Percentiles rank a stretch among this genome's conserved stretches.
These are phyloP conservation scores for Elysia crispata DNA, from an alignment of 2,888 invertebrate genomes.

Conservation along the genomic window DNA sequence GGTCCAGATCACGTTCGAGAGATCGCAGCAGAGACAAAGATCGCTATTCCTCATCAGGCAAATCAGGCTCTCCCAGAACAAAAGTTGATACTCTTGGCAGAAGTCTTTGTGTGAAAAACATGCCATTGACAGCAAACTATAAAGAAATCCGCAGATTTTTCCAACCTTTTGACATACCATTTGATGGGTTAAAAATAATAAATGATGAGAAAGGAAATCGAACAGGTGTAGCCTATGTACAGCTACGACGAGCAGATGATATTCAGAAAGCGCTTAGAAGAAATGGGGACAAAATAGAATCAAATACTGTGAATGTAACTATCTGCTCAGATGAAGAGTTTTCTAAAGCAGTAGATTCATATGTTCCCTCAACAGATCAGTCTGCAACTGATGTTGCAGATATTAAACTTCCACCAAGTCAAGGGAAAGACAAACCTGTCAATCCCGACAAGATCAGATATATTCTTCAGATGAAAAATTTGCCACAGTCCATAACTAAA, in stretches of 20 bases:
- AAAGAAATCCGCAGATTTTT: conserved; percentile 90
- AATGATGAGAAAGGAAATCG: conserved; percentile 88
- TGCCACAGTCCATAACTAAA: conserved; percentile 59
- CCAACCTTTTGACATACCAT: conserved; percentile 85
- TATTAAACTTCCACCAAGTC: neutral
- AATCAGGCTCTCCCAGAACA: conserved; percentile 26
- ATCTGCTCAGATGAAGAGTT: conserved; percentile 86
- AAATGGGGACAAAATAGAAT: conserved; percentile 83
- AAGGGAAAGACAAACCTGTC: neutral
- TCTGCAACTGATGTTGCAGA: neutral
- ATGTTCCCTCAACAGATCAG: conserved; percentile 45
- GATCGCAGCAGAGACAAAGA: conserved; percentile 41
- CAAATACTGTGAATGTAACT: conserved; percentile 83
- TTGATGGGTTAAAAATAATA: conserved; percentile 90
- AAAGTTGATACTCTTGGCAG: conserved; percentile 10
- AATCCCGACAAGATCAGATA: conserved; percentile 26
- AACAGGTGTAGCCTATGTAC: conserved; percentile 87
- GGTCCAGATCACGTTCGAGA: conserved; percentile 40
- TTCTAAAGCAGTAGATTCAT: conserved; percentile 85
- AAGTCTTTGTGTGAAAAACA: conserved; percentile 47
- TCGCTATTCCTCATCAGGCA: conserved; percentile 14
- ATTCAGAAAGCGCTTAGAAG: conserved; percentile 84
- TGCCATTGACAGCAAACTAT: conserved; percentile 86
- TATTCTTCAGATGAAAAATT: conserved; percentile 53
- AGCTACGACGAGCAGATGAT: conserved; percentile 85